phyloP scores from a whole-genome alignment of 2,888 invertebrate genomes.

The Ochropleura leucogaster region DNA sequence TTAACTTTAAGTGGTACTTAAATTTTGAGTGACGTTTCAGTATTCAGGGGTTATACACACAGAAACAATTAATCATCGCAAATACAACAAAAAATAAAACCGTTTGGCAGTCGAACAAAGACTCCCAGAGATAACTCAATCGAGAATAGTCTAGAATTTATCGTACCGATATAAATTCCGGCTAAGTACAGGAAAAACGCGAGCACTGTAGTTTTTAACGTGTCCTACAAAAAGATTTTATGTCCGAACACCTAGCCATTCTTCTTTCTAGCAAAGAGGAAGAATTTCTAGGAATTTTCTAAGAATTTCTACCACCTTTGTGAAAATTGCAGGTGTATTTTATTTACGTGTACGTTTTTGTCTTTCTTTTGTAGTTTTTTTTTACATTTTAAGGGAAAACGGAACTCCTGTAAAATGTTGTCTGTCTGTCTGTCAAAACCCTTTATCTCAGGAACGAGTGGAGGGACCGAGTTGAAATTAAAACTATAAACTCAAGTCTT shows the following conservation, averaged over 20 bases:
- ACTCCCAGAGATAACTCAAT: conserved; percentile 57
- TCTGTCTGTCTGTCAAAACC: too few species aligned
- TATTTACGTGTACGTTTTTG: neutral
- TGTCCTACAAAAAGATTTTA: conserved; percentile 48
- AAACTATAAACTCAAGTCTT: too few species aligned
- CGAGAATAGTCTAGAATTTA: conserved; percentile 60
- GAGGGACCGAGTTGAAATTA: too few species aligned
- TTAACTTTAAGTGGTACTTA: too few species aligned
- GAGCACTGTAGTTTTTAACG: conserved; percentile 52
- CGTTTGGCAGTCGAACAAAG: conserved; percentile 34
- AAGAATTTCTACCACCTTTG: conserved; percentile 14
- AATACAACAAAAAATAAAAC: conserved; percentile 16
- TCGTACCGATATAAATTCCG: conserved; percentile 58
- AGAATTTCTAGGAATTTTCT: conserved; percentile 32
- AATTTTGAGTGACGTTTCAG: too few species aligned
- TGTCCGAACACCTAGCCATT: conserved; percentile 45
- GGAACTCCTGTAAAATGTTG: too few species aligned
- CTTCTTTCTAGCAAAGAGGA: conserved; percentile 35
- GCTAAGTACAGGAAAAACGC: conserved; percentile 56
- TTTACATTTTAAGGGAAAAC: too few species aligned
- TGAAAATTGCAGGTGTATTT: conserved; percentile 9
- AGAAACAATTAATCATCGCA: neutral
- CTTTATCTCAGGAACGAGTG: too few species aligned
- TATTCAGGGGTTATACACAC: too few species aligned
- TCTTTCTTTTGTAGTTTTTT: neutral